phyloP scores from a whole-genome alignment of 2,888 invertebrate genomes.

The Auanema sp. region DNA sequence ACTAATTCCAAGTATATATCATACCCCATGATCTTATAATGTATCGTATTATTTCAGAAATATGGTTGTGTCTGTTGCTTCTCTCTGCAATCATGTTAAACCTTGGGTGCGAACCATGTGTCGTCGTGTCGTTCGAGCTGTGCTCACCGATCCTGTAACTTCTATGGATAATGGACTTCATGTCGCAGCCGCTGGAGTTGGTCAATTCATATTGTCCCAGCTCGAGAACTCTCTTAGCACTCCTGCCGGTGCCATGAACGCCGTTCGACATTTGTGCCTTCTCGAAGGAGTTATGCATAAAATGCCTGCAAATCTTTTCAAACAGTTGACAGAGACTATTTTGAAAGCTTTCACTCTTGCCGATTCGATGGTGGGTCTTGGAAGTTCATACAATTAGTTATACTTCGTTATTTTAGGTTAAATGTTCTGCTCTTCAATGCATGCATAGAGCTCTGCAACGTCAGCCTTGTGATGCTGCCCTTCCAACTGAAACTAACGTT shows the following conservation, averaged over 20 bases:
- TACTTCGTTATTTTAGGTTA: constrained; percentile 31
- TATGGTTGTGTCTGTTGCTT: constrained; percentile 48
- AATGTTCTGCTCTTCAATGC: constrained; percentile 56
- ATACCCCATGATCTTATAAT: too few relatives aligned
- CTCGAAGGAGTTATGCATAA: constrained; percentile 59
- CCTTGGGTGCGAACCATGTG: constrained; percentile 59
- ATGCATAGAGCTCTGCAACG: constrained; percentile 49
- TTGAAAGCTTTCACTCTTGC: constrained; percentile 45
- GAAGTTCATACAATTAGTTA: neutral
- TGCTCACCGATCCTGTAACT: constrained; percentile 57
- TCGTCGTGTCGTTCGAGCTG: constrained; percentile 47
- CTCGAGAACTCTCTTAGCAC: constrained; percentile 38
- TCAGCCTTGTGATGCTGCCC: constrained; percentile 52
- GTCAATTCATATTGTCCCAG: constrained; percentile 40
- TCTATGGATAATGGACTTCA: constrained; percentile 53
- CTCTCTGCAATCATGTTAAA: constrained; percentile 51
- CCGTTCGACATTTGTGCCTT: constrained; percentile 52
- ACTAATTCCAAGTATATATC: constrained; percentile 10
- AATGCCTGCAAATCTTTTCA: constrained; percentile 51
- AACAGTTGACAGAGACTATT: constrained; percentile 46
- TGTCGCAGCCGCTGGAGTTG: constrained; percentile 46
- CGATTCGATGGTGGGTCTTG: constrained; percentile 40
- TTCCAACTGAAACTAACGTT: constrained; percentile 48
- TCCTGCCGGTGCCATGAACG: constrained; percentile 24
- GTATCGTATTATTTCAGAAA: constrained; percentile 35